Evolutionary conservation across 2,797 vertebrate genomes (phyloP).

Genomic region (Mormyrus proboscirostris): DNA sequence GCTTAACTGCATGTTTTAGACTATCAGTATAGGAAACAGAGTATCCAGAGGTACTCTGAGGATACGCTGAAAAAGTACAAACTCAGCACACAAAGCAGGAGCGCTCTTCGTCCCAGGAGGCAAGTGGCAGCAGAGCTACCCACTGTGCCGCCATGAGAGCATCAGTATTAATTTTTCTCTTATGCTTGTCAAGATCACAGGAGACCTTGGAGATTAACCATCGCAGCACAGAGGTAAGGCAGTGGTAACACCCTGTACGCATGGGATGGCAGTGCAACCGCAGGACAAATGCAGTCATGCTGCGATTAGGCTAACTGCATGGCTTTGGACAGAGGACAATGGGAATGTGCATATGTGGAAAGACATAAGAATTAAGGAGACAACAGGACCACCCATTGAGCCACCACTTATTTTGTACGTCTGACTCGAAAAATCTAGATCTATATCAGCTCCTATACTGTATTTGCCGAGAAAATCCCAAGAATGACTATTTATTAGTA

Average conservation of each 20-base stretch:
- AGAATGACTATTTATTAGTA: background rate
- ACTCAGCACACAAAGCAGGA: background rate
- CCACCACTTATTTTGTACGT: background rate
- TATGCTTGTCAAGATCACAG: background rate
- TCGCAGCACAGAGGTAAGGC: background rate
- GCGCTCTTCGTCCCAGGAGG: background rate
- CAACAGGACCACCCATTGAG: background rate
- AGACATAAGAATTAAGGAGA: background rate
- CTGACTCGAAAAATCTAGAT: background rate
- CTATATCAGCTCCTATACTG: background rate
- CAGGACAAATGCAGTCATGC: background rate
- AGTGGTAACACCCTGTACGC: background rate
- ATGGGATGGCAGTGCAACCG: background rate
- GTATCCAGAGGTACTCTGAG: background rate
- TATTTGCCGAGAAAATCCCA: background rate
- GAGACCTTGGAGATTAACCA: background rate
- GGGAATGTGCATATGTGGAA: background rate
- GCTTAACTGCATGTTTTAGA: background rate
- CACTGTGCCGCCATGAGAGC: background rate
- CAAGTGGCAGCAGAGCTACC: background rate
- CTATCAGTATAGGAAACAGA: background rate
- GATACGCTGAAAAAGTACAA: background rate
- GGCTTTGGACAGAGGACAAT: background rate
- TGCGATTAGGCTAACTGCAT: background rate
- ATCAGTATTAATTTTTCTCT: background rate